Evolutionary conservation across 2,888 invertebrate genomes (phyloP).

Genomic region (Cantharis rustica): DNA sequence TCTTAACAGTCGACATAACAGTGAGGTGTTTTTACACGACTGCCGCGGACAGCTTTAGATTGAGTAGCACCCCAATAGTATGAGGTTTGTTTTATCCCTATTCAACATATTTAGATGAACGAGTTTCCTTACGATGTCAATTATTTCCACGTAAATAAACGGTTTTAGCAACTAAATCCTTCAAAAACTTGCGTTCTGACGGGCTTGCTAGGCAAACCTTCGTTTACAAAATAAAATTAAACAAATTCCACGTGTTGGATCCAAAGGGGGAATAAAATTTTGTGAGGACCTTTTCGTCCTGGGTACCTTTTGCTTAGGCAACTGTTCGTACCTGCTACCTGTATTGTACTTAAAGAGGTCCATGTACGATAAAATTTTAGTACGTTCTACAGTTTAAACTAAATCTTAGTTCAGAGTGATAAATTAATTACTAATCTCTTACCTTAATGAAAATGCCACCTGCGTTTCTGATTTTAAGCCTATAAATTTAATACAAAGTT

Average conservation of each 20-base stretch:
- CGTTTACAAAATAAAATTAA: neutral
- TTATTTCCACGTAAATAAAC: slow-evolving; percentile 10
- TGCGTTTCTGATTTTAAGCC: neutral
- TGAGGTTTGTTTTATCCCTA: slow-evolving; percentile 23
- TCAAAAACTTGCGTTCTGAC: neutral
- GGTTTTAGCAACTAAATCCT: neutral
- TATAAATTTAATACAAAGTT: neutral
- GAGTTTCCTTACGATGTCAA: slow-evolving; percentile 26
- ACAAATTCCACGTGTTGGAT: too few species aligned
- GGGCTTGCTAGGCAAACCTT: neutral
- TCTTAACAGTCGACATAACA: slow-evolving; percentile 52
- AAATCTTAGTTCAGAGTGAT: neutral
- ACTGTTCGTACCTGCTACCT: neutral
- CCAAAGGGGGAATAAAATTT: neutral
- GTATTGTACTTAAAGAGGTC: neutral
- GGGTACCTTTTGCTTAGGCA: neutral
- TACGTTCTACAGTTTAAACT: neutral
- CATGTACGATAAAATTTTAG: neutral
- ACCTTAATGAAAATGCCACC: neutral
- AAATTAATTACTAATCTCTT: neutral
- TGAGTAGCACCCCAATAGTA: slow-evolving; percentile 44
- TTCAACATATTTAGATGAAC: slow-evolving; percentile 29
- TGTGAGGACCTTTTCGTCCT: neutral
- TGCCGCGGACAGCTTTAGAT: slow-evolving; percentile 53
- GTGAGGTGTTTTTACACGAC: slow-evolving; percentile 53